Evolutionary conservation across 2,888 invertebrate species (phyloP), one percentile per base, ranked within the genome.

Genomic region (Aromia moschata): DNA sequence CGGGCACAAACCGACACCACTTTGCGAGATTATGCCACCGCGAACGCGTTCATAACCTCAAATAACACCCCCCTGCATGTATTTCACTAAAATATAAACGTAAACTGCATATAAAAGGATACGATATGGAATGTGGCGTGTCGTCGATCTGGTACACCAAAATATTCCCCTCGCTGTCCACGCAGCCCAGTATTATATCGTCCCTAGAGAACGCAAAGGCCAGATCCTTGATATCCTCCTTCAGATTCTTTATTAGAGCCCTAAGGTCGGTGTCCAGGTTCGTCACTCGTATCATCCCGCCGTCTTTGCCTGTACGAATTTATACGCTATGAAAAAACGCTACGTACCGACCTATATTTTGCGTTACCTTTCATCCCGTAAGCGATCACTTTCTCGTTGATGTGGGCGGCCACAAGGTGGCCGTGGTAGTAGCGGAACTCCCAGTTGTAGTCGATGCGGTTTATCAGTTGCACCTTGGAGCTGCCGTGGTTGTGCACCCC

Each of bases 351-450:
- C 25, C 7, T 25, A 25, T 25, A 12, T 17, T 43, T 45, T 55
- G n/a, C n/a, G n/a, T n/a, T n/a, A 94, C 95, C 92, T 88, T 92
- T 94, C 63, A 97, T 89, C 59, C 90, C 92, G 82, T 96, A 97
- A 0, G 97, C 97, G 67, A 96, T 83, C 79, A 91, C 92, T 74
- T 91, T 90, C 54, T 93, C 92, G 74, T 88, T 88, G 73, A 91
- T 87, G 79, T 97, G 96, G 37, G 94, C 90, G 7, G 96, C 94
- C 36, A 97, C 86, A 58, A 97, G 83, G 76, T 94, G 93, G 0
- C 97, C 96, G 0, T 89, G 85, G 73, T 95, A 94, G 76, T 92
- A 91, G 71, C 90, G 89, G 41, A 90, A 86, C 77, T 96, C 96
- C 97, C 97, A 97, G 67, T 91, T 92, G 79, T 93, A 96, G 75